Evolutionary conservation across 1,140 invertebrate species (phyloP).

Genomic region (Drosophila aff.): DNA sequence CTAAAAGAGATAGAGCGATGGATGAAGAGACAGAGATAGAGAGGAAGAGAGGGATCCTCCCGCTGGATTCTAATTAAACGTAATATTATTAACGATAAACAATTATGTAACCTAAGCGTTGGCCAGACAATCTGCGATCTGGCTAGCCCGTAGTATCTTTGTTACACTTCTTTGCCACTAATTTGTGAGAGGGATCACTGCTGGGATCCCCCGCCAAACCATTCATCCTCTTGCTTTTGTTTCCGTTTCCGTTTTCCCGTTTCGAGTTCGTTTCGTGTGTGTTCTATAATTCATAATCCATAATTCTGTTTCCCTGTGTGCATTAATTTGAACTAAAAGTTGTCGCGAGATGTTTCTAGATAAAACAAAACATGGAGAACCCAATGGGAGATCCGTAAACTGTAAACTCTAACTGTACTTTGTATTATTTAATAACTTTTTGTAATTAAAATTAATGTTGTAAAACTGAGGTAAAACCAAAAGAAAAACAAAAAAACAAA

Average conservation of each 20-base stretch:
- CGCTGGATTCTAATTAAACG: constrained; percentile 64
- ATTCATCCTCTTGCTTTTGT: constrained; percentile 46
- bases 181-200: constrained; percentile 24
- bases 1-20: constrained; percentile 86
- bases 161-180: constrained; percentile 63
- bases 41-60: constrained; percentile 10
- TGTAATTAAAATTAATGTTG: constrained; percentile 80
- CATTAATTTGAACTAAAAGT: constrained; percentile 84
- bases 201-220: constrained; percentile 2
- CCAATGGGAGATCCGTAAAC: constrained; percentile 45
- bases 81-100: constrained; percentile 81
- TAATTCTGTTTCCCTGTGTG: constrained; percentile 66
- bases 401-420: constrained; percentile 62
- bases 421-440: constrained; percentile 68
- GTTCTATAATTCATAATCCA: constrained; percentile 56
- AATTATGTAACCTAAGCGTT: constrained; percentile 76
- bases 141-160: constrained; percentile 55
- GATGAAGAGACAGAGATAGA: constrained; percentile 9
- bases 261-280: constrained; percentile 41
- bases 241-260: constrained; percentile 35
- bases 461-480: constrained; percentile 78
- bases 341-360: constrained; percentile 44
- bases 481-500: constrained; percentile 21
- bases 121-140: constrained; percentile 32
- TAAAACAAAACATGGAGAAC: constrained; percentile 41